Conservation (phyloP, 2,797 vertebrate species). For the Pangasius djambal region DNA sequence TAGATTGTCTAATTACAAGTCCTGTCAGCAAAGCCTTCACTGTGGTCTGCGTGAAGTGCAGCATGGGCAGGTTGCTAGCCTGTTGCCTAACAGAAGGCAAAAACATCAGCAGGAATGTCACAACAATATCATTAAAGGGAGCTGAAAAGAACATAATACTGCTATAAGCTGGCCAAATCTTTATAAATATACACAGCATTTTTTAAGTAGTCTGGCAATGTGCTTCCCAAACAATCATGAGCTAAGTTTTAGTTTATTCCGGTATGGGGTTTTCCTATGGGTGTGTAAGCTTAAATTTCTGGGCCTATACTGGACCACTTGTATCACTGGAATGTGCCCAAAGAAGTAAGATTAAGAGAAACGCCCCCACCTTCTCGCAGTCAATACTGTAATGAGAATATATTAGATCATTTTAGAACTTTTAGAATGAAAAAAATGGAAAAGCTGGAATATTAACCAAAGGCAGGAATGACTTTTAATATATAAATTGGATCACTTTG, state of each 20-base stretch:
- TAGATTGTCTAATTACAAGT: not conserved
- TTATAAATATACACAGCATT: not conserved
- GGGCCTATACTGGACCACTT: conserved; percentile 65
- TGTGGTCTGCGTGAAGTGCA: not conserved
- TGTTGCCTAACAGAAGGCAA: not conserved
- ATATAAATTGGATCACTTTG: not conserved
- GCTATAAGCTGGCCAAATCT: not conserved
- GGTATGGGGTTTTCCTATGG: conserved; percentile 9
- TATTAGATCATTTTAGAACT: not conserved
- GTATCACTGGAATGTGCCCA: conserved; percentile 67
- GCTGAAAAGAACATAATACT: not conserved
- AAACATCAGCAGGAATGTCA: not conserved
- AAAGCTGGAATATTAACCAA: not conserved
- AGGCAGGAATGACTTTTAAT: not conserved
- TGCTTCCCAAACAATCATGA: conserved; percentile 17
- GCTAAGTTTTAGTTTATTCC: conserved; percentile 25
- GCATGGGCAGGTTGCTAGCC: not conserved
- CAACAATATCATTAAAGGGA: not conserved
- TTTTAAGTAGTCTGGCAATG: not conserved
- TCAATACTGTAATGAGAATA: conserved; percentile 71
- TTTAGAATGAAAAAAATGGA: not conserved
- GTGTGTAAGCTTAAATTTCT: conserved; percentile 62
- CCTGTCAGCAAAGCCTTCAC: not conserved
- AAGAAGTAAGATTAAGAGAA: conserved; percentile 60
- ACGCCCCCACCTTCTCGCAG: conserved; percentile 63